phyloP scores from a whole-genome alignment of 92 coral and sea anemone genomes.

The Zoanthus gigantus region DNA sequence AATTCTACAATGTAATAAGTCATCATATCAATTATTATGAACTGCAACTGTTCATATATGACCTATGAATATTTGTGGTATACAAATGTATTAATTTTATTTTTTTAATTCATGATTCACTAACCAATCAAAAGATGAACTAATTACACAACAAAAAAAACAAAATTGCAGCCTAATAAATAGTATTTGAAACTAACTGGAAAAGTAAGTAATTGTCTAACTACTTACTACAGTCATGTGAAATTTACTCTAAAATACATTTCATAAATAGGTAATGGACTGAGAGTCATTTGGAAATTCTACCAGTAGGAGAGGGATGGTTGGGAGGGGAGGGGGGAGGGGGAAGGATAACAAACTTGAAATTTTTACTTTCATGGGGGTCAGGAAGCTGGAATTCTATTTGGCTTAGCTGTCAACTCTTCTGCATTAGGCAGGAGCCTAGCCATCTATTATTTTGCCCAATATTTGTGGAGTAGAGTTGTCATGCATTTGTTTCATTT shows the following conservation, averaged over 20 bases:
- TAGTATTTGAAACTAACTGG: background rate
- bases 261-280: slow-evolving; percentile 13
- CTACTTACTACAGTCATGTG: slow-evolving; percentile 14
- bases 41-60: slow-evolving; percentile 5
- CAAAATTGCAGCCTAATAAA: background rate
- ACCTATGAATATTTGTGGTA: slow-evolving; percentile 13
- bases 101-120: background rate
- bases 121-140: slow-evolving; percentile 8
- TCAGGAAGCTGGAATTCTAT: background rate
- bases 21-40: slow-evolving; percentile 1
- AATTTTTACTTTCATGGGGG: slow-evolving; percentile 11
- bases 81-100: slow-evolving; percentile 4
- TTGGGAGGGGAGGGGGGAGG: too few species aligned
- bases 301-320: background rate
- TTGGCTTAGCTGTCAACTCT: slow-evolving; percentile 15
- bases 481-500: slow-evolving; percentile 8
- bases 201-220: slow-evolving; percentile 10
- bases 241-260: slow-evolving; percentile 14
- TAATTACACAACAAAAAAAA: slow-evolving; percentile 9
- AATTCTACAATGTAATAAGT: background rate
- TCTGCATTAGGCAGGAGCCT: slow-evolving; percentile 22
- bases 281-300: slow-evolving; percentile 1
- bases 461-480: background rate
- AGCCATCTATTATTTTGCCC: background rate
- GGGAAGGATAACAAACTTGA: slow-evolving; percentile 2